Evolutionary conservation across 2,113 vertebrate species (phyloP).

Genomic region (Pycnonotus jocosus): DNA sequence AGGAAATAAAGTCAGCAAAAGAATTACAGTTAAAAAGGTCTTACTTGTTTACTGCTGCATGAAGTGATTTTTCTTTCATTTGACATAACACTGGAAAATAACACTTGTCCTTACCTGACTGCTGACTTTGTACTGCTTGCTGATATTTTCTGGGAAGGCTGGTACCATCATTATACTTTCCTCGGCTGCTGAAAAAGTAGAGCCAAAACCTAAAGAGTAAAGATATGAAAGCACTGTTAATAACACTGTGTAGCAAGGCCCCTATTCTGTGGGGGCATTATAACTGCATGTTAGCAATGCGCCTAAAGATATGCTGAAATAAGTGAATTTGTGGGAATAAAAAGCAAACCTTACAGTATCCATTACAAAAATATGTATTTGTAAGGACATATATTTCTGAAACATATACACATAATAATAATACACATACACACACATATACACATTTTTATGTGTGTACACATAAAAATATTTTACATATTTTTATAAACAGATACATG

Average conservation of each 20-base stretch:
- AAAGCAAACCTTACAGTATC: background rate
- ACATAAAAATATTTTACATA: background rate
- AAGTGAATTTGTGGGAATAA: background rate
- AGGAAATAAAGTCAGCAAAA: background rate
- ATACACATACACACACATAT: too few relatives aligned
- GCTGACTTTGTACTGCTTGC: constrained; percentile 84
- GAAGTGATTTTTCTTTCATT: background rate
- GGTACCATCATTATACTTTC: constrained; percentile 79
- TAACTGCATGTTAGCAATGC: background rate
- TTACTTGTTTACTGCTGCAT: background rate
- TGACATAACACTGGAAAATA: background rate
- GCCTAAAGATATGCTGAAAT: background rate
- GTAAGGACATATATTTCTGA: background rate
- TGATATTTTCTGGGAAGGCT: constrained; percentile 76
- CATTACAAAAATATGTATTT: background rate
- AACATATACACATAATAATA: background rate
- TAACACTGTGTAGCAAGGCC: background rate
- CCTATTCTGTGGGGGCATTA: background rate
- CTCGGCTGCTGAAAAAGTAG: constrained; percentile 92
- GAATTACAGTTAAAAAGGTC: background rate
- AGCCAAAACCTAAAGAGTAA: constrained; percentile 84
- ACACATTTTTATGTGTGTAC: too few relatives aligned
- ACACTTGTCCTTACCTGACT: constrained; percentile 81
- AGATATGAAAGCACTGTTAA: background rate
- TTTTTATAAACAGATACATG: background rate